These are phyloP conservation scores for Shargacucullia verbasci DNA, from an alignment of 2,888 invertebrate genomes.

Conservation along the genomic window DNA sequence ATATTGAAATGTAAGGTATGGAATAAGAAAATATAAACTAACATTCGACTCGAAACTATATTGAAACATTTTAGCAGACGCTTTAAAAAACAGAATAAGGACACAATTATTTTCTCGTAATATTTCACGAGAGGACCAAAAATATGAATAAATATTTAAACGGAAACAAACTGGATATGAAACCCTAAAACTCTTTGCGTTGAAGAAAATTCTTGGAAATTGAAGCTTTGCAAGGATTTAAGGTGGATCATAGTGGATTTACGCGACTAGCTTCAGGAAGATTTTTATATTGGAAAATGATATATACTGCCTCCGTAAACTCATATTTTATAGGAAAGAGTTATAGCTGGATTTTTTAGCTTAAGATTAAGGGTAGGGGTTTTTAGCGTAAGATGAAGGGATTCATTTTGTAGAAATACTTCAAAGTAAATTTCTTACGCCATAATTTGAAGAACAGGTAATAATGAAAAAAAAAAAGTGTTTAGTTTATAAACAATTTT, in stretches of 20 bases:
- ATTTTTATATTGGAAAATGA: conserved; percentile 52
- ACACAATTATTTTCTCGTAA: conserved; percentile 28
- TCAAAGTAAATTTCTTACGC: no score
- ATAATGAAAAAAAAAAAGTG: no score
- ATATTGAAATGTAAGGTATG: neutral
- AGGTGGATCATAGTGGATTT: conserved; percentile 63
- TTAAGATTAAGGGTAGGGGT: no score
- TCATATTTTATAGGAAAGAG: conserved; percentile 34
- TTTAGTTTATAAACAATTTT: no score
- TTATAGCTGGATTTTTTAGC: conserved; percentile 5
- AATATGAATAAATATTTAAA: conserved; percentile 43
- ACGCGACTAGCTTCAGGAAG: conserved; percentile 42
- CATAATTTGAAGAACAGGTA: no score
- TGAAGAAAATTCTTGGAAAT: conserved; percentile 56
- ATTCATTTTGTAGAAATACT: no score
- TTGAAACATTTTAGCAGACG: neutral
- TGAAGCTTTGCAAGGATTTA: conserved; percentile 60
- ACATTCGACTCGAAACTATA: no score
- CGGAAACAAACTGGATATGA: conserved; percentile 9
- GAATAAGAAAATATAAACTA: no score
- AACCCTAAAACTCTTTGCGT: conserved; percentile 31
- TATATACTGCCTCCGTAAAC: conserved; percentile 33
- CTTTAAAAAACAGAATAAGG: conserved; percentile 19
- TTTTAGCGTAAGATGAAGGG: no score
- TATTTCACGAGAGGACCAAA: conserved; percentile 20